Base-by-base conservation (phyloP, 1,140 invertebrate species). In the Drosophila ironensis region DNA sequence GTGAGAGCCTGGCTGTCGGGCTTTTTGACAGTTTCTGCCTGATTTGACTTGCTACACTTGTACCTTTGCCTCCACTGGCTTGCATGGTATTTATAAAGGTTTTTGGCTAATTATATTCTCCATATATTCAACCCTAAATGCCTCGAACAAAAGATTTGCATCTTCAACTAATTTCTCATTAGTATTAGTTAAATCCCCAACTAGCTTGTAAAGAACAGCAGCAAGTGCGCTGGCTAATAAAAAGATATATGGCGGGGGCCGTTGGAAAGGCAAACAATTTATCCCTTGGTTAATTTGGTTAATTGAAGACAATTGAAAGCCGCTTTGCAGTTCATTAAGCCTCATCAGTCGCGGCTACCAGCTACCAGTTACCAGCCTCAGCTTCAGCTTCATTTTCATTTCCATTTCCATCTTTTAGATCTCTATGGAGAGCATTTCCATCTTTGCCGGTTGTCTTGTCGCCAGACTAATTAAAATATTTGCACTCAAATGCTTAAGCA, bases 401-500 rank as follows among this genome's bases (percentile, higher is more conserved):
- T 46, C 38, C 56, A 41, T 42, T 64, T 38, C 16, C n/a, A 28
- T 56, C 24, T 11, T 4, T 27, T 11, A 14, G 11, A n/a, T 12
- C 5, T 11, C 30, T 5, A 35, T 35, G 3, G 2, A 12, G 5
- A 8, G 7, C 8, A n/a, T 11, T 33, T 48, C 35, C 40, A 12
- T 38, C 33, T 22, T 33, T 24, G 30, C 44, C 44, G 71, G 46
- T 71, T 71, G 67, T 51, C 50, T 78, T 77, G 78, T 82, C 78
- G 78, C 73, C 78, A 71, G 78, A 74, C 80, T 82, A 82, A 82
- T 82, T 82, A 82, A 82, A 82, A 82, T 82, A 82, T 82, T 82
- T 82, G 78, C 78, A 82, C 78, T 82, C 80, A 86, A 84, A 82
- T 78, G 80, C 73, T 84, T 82, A 78, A 74, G 78, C 78, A 82